Evolutionary conservation across 64 coral and sea anemone genomes (phyloP).

Genomic region (Hydrozoanthus tunicans): DNA sequence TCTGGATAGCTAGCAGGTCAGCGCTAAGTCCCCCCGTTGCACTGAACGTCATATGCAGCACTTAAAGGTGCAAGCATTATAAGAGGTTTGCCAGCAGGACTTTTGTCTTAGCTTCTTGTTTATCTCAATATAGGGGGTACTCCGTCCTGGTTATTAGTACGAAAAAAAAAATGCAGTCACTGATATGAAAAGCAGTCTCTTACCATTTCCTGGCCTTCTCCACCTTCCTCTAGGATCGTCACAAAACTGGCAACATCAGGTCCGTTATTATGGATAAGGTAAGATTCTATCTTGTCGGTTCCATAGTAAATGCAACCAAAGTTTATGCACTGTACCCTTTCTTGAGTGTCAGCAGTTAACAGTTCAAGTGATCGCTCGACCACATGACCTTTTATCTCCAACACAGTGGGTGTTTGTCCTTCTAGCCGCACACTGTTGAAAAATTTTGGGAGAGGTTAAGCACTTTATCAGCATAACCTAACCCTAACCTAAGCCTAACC

Average conservation of each 20-base stretch:
- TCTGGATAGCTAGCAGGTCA: no score
- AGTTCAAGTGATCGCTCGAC: slow-evolving; percentile 86
- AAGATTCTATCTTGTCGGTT: slow-evolving; percentile 78
- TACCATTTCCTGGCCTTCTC: slow-evolving; percentile 96
- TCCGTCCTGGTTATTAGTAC: not conserved
- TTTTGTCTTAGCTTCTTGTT: no score
- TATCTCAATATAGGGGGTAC: no score
- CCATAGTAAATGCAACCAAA: slow-evolving; percentile 96
- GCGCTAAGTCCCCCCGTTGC: no score
- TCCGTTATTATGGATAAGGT: slow-evolving; percentile 84
- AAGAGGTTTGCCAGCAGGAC: no score
- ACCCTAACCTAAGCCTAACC: not conserved
- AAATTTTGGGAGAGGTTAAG: not conserved
- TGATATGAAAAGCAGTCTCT: not conserved
- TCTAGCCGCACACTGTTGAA: slow-evolving; percentile 70
- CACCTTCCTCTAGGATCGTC: slow-evolving; percentile 87
- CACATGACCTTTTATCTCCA: slow-evolving; percentile 82
- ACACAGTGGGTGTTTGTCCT: slow-evolving; percentile 72
- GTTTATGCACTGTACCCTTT: slow-evolving; percentile 79
- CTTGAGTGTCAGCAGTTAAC: slow-evolving; percentile 61
- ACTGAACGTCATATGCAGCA: no score
- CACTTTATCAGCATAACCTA: not conserved
- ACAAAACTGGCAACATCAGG: slow-evolving; percentile 91
- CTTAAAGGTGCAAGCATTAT: no score
- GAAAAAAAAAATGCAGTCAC: not conserved